These are phyloP conservation scores for Dromaius novaehollandiae DNA, from an alignment of 2,113 vertebrate genomes.

Conservation along the genomic window DNA sequence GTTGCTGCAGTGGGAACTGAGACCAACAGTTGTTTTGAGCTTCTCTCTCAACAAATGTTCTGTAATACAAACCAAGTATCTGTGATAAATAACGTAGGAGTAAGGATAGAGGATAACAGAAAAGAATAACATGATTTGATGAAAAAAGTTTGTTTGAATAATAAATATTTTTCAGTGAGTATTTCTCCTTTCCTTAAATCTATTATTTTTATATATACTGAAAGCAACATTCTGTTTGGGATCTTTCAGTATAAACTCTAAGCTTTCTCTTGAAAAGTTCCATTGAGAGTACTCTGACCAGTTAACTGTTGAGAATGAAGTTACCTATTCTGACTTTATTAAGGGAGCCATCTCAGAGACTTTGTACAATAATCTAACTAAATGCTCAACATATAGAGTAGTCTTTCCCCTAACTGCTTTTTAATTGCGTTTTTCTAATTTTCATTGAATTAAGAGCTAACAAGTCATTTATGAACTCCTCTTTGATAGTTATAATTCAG, in stretches of 20 bases:
- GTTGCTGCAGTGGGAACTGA: not conserved
- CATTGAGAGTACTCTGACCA: not conserved
- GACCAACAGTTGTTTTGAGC: not conserved
- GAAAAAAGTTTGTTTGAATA: not conserved
- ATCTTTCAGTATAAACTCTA: not conserved
- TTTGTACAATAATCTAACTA: not conserved
- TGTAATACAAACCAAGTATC: not conserved
- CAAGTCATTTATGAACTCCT: not conserved
- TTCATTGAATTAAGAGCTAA: not conserved
- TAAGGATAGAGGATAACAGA: not conserved
- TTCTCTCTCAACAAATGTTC: not conserved
- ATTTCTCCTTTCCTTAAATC: not conserved
- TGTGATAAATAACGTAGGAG: not conserved
- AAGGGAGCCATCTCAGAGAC: not conserved
- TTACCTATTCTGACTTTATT: not conserved
- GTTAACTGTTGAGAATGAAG: not conserved
- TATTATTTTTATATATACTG: not conserved
- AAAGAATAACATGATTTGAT: not conserved
- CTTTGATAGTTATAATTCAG: not conserved
- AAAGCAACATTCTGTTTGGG: not conserved
- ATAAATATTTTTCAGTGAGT: not conserved
- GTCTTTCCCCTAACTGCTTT: not conserved
- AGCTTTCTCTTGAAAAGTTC: not conserved
- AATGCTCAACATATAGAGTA: not conserved
- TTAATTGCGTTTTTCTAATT: not conserved